Evolutionary conservation across 2,113 vertebrate species (phyloP), one percentile per base, ranked within the genome.

Genomic region (Pangasianodon gigas): DNA sequence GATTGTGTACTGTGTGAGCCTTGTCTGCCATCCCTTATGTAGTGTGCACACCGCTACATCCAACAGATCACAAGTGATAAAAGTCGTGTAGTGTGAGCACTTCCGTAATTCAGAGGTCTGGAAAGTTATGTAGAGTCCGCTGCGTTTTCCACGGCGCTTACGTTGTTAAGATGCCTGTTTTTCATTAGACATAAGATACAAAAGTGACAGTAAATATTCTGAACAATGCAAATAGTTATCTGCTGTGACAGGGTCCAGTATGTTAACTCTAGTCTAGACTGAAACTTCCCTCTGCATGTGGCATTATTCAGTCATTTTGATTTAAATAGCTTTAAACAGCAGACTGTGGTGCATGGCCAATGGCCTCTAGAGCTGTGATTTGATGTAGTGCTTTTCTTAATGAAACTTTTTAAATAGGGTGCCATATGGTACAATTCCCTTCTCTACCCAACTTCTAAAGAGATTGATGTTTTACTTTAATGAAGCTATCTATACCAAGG

Each of bases 391-490:
- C 26, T 29, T 80, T 51, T 29, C 48, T 51, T 51, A 51, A 51
- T 51, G 26, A 80, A 80, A 3, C 77, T 52, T 80, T 80, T 80
- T n/a, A 80, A 51, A 51, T 80, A 80, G 46, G 52, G 52, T 51
- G 52, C 46, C 77, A 51, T 80, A 51, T 80, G 77, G 24, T n/a
- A 52, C 13, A 80, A 80, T n/a, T 52, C 46, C 77, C 46, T 80
- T 51, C 46, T n/a, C 77, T 80, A 52, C 46, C 46, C 46, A 80
- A 16, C 10, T 1, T 51, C 46, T 46, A 52, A 80, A 52, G 46
- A 80, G 46, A 51, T 52, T 79, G 24, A 79, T 51, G 75, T 51
- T 79, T 79, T 48, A 51, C 24, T 79, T 51, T 79, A 79, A 79
- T 51, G 11, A 79, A 51, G 75, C 13, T 14, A 24, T n/a, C 62